phyloP scores from a whole-genome alignment of 37 sponge, comb jelly and placozoan genomes.

The Theonella swinhoei region DNA sequence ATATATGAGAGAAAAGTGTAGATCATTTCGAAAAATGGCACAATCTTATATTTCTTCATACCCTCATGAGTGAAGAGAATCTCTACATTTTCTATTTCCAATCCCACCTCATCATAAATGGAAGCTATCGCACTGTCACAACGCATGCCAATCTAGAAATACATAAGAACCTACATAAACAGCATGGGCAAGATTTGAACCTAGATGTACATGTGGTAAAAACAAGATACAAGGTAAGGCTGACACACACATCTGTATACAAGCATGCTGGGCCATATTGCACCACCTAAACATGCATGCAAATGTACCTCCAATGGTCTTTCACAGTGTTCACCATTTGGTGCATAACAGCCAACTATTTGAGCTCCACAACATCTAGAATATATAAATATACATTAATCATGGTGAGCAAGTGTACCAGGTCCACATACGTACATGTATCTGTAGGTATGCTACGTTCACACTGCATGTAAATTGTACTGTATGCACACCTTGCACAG shows the following conservation, averaged over 20 bases:
- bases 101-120: conserved; percentile 66
- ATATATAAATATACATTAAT: not conserved
- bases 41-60: conserved; percentile 1
- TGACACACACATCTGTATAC: conserved; percentile 40
- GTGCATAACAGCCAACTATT: conserved; percentile 89
- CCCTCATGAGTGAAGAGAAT: conserved; percentile 81
- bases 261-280: conserved; percentile 34
- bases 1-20: not conserved
- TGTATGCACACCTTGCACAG: conserved; percentile 66
- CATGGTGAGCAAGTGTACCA: not conserved
- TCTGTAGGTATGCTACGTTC: not conserved
- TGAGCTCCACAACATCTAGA: conserved; percentile 80
- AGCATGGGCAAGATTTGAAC: too few species aligned
- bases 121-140: conserved; percentile 71
- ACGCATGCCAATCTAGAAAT: conserved; percentile 74
- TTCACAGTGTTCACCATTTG: conserved; percentile 90
- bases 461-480: not conserved
- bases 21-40: not conserved
- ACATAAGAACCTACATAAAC: not conserved
- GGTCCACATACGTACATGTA: not conserved
- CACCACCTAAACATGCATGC: conserved; percentile 25
- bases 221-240: too few species aligned
- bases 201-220: too few species aligned
- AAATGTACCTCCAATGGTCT: conserved; percentile 76
- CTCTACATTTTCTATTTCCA: conserved; percentile 81